Evolutionary conservation across 2,888 invertebrate species (phyloP).

Genomic region (Callyntrura guangdongensis): DNA sequence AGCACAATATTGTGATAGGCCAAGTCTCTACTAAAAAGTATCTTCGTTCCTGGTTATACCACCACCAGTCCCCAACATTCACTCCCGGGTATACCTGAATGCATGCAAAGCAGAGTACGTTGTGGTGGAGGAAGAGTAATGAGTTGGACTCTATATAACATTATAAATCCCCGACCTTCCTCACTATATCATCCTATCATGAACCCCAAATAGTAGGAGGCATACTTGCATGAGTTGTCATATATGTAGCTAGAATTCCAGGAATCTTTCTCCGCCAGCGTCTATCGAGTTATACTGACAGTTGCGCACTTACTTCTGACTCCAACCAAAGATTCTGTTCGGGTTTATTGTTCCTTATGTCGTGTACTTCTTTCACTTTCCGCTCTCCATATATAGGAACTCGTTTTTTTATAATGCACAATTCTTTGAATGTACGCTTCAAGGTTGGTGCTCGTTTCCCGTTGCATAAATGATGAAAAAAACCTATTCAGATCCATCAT

Average conservation of each 20-base stretch:
- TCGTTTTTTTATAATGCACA: background rate
- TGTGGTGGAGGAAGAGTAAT: background rate
- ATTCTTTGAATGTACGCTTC: background rate
- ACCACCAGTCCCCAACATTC: no score
- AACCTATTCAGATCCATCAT: background rate
- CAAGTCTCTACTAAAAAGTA: no score
- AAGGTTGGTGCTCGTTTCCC: background rate
- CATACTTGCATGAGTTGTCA: background rate
- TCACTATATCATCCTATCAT: background rate
- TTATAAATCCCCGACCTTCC: constrained; percentile 7
- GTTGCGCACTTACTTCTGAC: constrained; percentile 20
- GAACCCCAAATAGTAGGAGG: background rate
- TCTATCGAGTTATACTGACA: constrained; percentile 15
- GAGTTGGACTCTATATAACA: background rate
- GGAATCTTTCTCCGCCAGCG: constrained; percentile 37
- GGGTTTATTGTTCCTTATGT: background rate
- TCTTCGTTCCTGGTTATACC: no score
- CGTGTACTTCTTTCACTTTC: background rate
- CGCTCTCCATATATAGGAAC: background rate
- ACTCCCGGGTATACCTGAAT: background rate
- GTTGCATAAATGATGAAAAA: background rate
- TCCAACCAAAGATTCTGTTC: background rate
- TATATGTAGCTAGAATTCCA: constrained; percentile 3
- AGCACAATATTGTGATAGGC: no score
- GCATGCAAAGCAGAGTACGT: no score